phyloP scores from a whole-genome alignment of 2,113 vertebrate species.

The Odocoileus hemionus region DNA sequence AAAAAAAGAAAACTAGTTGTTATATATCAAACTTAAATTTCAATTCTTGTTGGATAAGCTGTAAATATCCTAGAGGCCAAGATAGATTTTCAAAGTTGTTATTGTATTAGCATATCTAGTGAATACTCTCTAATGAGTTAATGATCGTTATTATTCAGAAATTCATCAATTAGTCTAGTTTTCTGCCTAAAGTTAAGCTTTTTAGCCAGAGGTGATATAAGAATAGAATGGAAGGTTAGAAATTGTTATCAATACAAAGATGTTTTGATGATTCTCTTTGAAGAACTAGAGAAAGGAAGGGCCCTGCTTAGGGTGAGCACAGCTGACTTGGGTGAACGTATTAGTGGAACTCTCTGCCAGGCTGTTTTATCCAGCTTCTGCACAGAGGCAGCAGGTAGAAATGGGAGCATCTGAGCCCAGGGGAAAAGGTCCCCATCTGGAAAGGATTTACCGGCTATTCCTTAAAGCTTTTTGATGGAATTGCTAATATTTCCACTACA shows the following conservation, averaged over 20 bases:
- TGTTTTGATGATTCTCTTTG: background rate
- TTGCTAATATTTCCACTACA: background rate
- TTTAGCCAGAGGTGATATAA: background rate
- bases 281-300: background rate
- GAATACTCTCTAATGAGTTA: background rate
- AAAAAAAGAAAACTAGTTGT: background rate
- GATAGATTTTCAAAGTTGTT: background rate
- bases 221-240: background rate
- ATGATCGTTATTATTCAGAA: background rate
- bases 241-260: background rate
- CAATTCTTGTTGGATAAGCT: background rate
- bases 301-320: background rate
- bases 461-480: background rate
- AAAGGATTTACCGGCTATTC: conserved; percentile 23
- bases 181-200: background rate
- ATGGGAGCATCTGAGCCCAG: background rate
- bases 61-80: background rate
- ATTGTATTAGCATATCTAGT: background rate
- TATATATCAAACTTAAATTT: conserved; percentile 3
- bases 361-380: background rate
- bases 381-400: background rate
- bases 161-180: background rate
- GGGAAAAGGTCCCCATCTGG: background rate
- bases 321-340: background rate
- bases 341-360: background rate